phyloP scores from a whole-genome alignment of 2,113 vertebrate genomes.

The Apus apus region DNA sequence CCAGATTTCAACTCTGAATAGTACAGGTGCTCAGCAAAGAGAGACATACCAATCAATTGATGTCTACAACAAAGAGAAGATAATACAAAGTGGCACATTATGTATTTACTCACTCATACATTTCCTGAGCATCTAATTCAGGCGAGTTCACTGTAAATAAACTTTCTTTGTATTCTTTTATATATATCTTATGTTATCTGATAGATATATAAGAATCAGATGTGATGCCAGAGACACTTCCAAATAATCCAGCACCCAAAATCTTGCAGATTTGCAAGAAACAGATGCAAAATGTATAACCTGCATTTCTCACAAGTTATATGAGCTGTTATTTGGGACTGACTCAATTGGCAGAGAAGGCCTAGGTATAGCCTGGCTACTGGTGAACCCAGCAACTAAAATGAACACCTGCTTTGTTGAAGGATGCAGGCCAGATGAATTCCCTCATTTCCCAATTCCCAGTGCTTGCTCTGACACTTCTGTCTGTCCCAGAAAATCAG shows the following conservation, averaged over 20 bases:
- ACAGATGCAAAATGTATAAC: not conserved
- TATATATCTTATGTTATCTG: not conserved
- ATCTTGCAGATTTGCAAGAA: not conserved
- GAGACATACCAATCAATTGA: slow-evolving; percentile 74
- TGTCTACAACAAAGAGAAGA: slow-evolving; percentile 65
- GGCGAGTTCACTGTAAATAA: not conserved
- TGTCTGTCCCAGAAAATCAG: not conserved
- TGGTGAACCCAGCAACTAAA: not conserved
- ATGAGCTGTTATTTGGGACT: not conserved
- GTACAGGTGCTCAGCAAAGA: slow-evolving; percentile 85
- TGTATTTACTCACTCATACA: not conserved
- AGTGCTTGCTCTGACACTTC: not conserved
- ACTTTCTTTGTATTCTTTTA: not conserved
- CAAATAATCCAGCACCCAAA: not conserved
- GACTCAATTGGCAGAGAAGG: not conserved
- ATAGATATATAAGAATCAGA: not conserved
- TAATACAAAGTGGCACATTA: not conserved
- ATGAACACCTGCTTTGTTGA: not conserved
- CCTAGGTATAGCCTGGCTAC: not conserved
- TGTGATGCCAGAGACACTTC: not conserved
- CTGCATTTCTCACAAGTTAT: not conserved
- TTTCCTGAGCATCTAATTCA: not conserved
- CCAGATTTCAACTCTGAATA: slow-evolving; percentile 79
- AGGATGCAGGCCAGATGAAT: not conserved
- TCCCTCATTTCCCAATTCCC: not conserved